Base-by-base conservation (phyloP, 23 tunicate species). In the Aplidium turbinatum region DNA sequence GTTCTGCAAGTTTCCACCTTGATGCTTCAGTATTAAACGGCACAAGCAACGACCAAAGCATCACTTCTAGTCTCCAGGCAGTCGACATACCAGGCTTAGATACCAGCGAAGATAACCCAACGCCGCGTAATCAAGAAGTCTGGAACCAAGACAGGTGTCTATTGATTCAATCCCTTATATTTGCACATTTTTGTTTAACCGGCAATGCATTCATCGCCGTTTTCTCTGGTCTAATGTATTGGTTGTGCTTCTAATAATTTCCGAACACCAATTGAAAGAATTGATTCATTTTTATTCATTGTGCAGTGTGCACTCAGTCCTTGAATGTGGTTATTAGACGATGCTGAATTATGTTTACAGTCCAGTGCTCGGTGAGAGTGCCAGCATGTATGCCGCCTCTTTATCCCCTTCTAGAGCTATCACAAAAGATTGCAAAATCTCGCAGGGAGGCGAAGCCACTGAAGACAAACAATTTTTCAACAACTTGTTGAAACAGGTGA, bases 311-410 rank as follows among this genome's bases (percentile, higher is more conserved):
- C n/a, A n/a, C n/a, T n/a, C n/a, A n/a, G n/a, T n/a, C n/a, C n/a
- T n/a, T n/a, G n/a, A n/a, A n/a, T n/a, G n/a, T n/a, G n/a, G n/a
- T n/a, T n/a, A n/a, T n/a, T n/a, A n/a, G n/a, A 45, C 50, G 16
- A 11, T 11, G 11, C 16, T 11, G 16, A 45, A 11, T 11, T 11
- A 45, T 16, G 16, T 39, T 68, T 40, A n/a, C 1, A 78, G 82
- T 47, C 82, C 72, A 3, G 27, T 69, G 35, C 38, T 57, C 16
- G 86, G 86, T 4, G 89, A 77, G 42, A 83, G 89, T 64, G 89
- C 89, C 3, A 83, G 89, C 32, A 72, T 75, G 75, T 78, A 73
- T 35, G 26, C 48, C 6, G 63, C 20, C 18, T 45, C 84, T 31
- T 58, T 50, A 24, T 21, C 50, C 11, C 40, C 31, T 30, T 42